Base-by-base conservation (phyloP, 2,797 vertebrate species). In the Cygnus olor region DNA sequence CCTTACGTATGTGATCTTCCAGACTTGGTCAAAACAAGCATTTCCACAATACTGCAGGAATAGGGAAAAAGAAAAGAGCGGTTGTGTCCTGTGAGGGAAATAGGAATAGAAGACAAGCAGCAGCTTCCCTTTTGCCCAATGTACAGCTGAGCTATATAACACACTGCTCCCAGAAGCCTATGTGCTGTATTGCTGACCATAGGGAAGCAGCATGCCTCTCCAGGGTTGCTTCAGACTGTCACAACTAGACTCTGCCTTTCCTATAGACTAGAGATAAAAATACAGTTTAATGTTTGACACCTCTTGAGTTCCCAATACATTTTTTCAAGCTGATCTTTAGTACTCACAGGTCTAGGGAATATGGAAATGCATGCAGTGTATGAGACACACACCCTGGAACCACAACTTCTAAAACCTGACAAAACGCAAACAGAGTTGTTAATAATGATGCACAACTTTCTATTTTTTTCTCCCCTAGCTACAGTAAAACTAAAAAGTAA, bases 261-360 rank as follows among this genome's bases (percentile, higher is more conserved):
- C 44, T 80, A 34, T 28, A 70, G 42, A 65, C 32, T 56, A 47
- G 60, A 83, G 72, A 69, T 85, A 95, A 88, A 93, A 95, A 72
- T 44, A 24, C 14, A 69, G 24, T 73, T 73, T 88, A 83, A 27
- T 30, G 7, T 80, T 74, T 85, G 63, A 89, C 58, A 51, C 21
- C 19, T 79, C 72, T 28, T n/a, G 81, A 78, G 58, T 38, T 88
- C n/a, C 22, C n/a, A 69, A 14, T 5, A 51, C 4, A 11, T 45
- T 70, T 8, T 88, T 89, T 87, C 76, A 58, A 19, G 2, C 40
- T 73, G 36, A 63, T 25, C 6, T 89, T 61, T 88, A 82, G 70
- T 69, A 81, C 51, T 78, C 4, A 2, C n/a, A 58, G 49, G 36
- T 78, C 24, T 57, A 80, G 77, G 42, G 36, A 45, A 64, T 68